Evolutionary conservation across 2,113 vertebrate genomes (phyloP).

Genomic region (Dinomys branickii): DNA sequence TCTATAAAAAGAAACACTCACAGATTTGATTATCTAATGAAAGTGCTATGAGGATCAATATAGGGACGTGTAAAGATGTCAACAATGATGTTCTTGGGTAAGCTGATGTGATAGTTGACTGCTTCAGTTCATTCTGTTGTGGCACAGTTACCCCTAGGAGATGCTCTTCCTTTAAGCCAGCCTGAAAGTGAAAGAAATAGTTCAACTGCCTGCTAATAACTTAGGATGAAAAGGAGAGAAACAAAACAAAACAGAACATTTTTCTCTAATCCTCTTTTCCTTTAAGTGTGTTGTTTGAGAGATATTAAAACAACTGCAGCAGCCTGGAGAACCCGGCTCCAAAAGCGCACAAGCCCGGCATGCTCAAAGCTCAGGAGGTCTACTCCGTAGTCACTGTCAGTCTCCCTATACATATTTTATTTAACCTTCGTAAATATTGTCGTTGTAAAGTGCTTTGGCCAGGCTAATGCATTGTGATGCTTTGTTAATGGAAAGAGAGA

Average conservation of each 20-base stretch:
- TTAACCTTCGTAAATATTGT: constrained; percentile 65
- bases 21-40: not conserved
- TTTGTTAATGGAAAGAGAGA: constrained; percentile 60
- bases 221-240: not conserved
- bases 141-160: not conserved
- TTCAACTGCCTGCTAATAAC: constrained; percentile 3
- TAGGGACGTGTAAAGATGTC: not conserved
- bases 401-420: constrained; percentile 62
- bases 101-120: not conserved
- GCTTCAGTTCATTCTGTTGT: not conserved
- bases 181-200: not conserved
- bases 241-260: not conserved
- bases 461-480: constrained; percentile 57
- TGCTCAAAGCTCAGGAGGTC: constrained; percentile 67
- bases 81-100: not conserved
- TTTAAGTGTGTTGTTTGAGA: constrained; percentile 63
- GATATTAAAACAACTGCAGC: constrained; percentile 41
- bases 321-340: constrained; percentile 53
- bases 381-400: not conserved
- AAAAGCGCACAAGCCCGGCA: constrained; percentile 15
- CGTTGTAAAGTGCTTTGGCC: constrained; percentile 40
- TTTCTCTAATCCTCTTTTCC: constrained; percentile 47
- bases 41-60: not conserved
- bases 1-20: not conserved
- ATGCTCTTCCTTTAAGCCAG: not conserved